Percentiles rank a stretch among this genome's conserved stretches.
phyloP scores from a whole-genome alignment of 2,113 vertebrate species.

The Campylorhamphus procurvoides region DNA sequence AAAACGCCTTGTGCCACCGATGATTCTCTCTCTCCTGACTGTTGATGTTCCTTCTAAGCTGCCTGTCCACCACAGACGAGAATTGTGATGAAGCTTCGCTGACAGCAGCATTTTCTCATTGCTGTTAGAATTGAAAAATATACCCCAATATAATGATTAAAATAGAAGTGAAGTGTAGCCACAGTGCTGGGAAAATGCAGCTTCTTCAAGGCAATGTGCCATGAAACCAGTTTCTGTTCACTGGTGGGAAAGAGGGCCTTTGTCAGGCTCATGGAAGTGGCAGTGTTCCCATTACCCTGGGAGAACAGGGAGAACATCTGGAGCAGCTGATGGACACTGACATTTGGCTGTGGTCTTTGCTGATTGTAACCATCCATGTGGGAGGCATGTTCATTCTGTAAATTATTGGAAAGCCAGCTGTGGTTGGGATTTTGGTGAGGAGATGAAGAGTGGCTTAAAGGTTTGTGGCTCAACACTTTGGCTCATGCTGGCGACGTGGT shows the following conservation, averaged over 20 bases:
- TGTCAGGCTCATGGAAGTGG: background rate
- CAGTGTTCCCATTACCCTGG: background rate
- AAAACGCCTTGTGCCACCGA: background rate
- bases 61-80: background rate
- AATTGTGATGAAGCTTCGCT: background rate
- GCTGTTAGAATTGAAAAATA: background rate
- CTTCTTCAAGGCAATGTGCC: accelerated
- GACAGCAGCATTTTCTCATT: background rate
- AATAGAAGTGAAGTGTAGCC: background rate
- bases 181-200: background rate
- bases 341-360: background rate
- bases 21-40: accelerated
- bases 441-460: background rate
- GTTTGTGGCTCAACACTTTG: background rate
- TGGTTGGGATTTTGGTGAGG: background rate
- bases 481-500: background rate
- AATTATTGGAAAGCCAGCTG: background rate
- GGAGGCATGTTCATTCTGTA: accelerated
- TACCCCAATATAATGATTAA: background rate
- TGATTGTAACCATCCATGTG: background rate
- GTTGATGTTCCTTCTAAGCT: background rate
- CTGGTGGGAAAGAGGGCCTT: background rate
- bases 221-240: too few species aligned
- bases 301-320: background rate
- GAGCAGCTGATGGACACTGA: background rate